Base-by-base conservation (phyloP, 1,140 invertebrate genomes). In the Ganaspis sp. region DNA sequence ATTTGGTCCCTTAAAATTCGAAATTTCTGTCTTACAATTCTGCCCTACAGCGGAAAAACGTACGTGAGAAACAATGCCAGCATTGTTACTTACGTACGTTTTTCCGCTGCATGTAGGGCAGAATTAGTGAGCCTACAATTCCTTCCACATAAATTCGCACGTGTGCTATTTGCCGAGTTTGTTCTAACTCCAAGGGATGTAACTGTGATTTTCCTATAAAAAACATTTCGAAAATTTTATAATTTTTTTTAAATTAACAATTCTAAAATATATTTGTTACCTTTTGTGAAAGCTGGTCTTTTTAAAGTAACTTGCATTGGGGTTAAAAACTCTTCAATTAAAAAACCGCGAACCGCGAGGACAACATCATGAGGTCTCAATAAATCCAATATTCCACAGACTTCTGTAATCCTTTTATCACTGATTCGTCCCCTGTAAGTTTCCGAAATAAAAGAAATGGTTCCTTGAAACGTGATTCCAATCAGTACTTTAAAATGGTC, bases 81-180 rank as follows among this genome's bases (percentile, higher is more conserved):
- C n/a, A n/a, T n/a, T n/a, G n/a, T n/a, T n/a, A n/a, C n/a, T n/a
- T n/a, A n/a, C n/a, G n/a, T n/a, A n/a, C n/a, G n/a, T n/a, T n/a
- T n/a, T n/a, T n/a, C n/a, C n/a, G n/a, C n/a, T n/a, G n/a, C n/a
- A n/a, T n/a, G n/a, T n/a, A n/a, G n/a, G n/a, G n/a, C n/a, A n/a
- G n/a, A n/a, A n/a, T 78, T 15, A 83, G n/a, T 9, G 26, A 17
- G 6, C 77, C 80, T 37, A 86, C 85, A 8, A 77, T 81, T 38
- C 83, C 53, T 80, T 86, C 85, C 3, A 86, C 85, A 77, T 87
- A 83, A 38, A 87, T 87, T 26, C 85, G 26, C 17, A 82, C 77
- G 17, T 70, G 29, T 38, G 82, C 83, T 11, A 87, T 84, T 58
- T 76, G 40, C 58, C 83, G 70, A 11, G 85, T 81, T 42, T 80